phyloP scores from a whole-genome alignment of 2,888 invertebrate species.

The Orchesellides sinensis region DNA sequence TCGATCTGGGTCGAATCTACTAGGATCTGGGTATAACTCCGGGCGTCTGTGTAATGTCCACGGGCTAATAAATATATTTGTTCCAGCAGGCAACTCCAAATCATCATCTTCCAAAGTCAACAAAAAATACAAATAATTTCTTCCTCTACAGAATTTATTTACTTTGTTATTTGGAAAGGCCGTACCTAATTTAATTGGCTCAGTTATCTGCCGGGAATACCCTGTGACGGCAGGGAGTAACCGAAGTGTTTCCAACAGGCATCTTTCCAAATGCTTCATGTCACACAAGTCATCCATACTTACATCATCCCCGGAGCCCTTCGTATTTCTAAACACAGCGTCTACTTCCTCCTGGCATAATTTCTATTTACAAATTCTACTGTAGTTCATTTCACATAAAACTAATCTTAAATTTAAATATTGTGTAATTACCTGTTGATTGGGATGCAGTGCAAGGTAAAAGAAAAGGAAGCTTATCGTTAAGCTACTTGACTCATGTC shows the following conservation, averaged over 20 bases:
- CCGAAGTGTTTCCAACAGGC: neutral
- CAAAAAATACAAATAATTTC: too few relatives aligned
- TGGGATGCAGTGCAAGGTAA: too few relatives aligned
- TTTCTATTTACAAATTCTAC: too few relatives aligned
- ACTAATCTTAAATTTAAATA: too few relatives aligned
- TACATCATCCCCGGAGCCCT: neutral
- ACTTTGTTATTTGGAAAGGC: too few relatives aligned
- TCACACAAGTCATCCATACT: neutral
- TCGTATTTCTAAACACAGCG: neutral
- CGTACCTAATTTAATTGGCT: neutral
- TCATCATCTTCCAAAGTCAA: too few relatives aligned
- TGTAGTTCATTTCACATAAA: too few relatives aligned
- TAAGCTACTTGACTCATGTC: too few relatives aligned
- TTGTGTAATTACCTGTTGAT: too few relatives aligned
- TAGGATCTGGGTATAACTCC: neutral
- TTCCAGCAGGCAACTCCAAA: neutral
- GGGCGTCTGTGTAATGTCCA: neutral
- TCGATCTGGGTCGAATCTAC: constrained; percentile 6
- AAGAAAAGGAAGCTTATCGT: too few relatives aligned
- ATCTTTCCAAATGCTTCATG: constrained; percentile 28
- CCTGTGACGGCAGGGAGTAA: neutral
- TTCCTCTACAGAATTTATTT: too few relatives aligned
- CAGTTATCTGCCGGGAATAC: neutral
- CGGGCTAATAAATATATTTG: neutral
- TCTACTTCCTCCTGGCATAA: constrained; percentile 23